Evolutionary conservation across 2,888 invertebrate genomes (phyloP).

Genomic region (Ernsta delagoae): DNA sequence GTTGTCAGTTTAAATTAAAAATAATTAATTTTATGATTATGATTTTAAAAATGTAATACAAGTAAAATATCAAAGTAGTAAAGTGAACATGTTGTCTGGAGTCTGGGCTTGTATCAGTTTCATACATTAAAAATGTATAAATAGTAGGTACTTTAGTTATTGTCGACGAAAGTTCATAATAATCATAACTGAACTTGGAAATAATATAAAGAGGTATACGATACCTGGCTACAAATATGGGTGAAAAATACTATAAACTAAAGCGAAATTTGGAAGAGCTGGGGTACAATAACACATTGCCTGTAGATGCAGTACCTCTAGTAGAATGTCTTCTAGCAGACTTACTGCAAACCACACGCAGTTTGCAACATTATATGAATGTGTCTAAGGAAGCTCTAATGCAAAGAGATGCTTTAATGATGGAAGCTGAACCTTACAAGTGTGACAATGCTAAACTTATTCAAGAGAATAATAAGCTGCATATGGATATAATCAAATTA

Average conservation of each 20-base stretch:
- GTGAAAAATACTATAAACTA: constrained; percentile 74
- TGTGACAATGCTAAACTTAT: constrained; percentile 91
- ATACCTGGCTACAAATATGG: too few relatives aligned
- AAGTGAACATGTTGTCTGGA: too few relatives aligned
- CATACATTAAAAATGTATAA: too few relatives aligned
- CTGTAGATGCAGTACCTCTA: constrained; percentile 90
- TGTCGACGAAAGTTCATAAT: too few relatives aligned
- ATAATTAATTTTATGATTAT: too few relatives aligned
- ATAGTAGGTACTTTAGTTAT: too few relatives aligned
- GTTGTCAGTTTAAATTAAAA: too few relatives aligned
- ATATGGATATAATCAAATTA: constrained; percentile 86
- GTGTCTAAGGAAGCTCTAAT: constrained; percentile 85
- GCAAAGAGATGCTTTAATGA: constrained; percentile 88
- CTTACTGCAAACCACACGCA: constrained; percentile 94
- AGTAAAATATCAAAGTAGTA: too few relatives aligned
- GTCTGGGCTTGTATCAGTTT: too few relatives aligned
- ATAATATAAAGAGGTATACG: too few relatives aligned
- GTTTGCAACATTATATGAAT: constrained; percentile 92
- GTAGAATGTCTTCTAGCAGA: constrained; percentile 93
- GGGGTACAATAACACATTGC: constrained; percentile 91
- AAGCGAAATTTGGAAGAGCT: constrained; percentile 91
- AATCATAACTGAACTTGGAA: too few relatives aligned
- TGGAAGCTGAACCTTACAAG: constrained; percentile 91
- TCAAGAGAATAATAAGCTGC: constrained; percentile 90
- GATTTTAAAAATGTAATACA: too few relatives aligned